Base-by-base conservation (phyloP, 2,113 vertebrate species). In the Perca fluviatilis region DNA sequence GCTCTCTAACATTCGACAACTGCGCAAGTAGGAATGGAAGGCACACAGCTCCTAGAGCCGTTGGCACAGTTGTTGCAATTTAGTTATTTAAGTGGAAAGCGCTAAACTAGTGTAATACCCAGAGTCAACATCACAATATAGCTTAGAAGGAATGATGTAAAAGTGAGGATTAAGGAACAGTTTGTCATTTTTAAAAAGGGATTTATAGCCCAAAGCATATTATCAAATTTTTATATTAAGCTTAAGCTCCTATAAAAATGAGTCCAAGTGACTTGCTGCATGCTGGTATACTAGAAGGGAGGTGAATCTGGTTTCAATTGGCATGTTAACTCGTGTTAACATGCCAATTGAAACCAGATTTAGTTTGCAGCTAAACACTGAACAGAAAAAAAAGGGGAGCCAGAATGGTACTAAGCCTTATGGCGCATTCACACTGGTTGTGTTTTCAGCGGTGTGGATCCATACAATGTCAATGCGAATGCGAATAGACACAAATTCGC, bases 1-100 rank as follows among this genome's bases (percentile, higher is more conserved):
- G 84, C 89, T 78, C 73, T 66, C 50, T 67, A 68, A 76, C 75
- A 72, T 70, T 56, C 0, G 14, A 49, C 58, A 67, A 82, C 18
- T 65, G 62, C 7, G 23, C 23, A 33, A 6, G 33, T 25, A 49
- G 21, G 30, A 76, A 78, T 46, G 49, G 58, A 78, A 54, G 25
- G 73, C 77, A 50, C n/a, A 54, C 46, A 60, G 27, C 51, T 75
- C 46, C 13, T 46, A 5, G 0, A 74, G 71, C 36, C 56, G 30
- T 53, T 62, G 74, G 75, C 57, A 61, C 71, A 67, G 64, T 69
- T 84, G 71, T 54, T 84, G 49, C 65, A 60, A 27, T 69, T 62
- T 14, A 83, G 62, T 73, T 81, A 61, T 68, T 67, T 75, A 47
- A 63, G 53, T 50, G n/a, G 51, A 81, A 82, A 84, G 13, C 21